Evolutionary conservation across 53 echinoderm and acorn worm species (phyloP).

Genomic region (Paracentrotus lividus): DNA sequence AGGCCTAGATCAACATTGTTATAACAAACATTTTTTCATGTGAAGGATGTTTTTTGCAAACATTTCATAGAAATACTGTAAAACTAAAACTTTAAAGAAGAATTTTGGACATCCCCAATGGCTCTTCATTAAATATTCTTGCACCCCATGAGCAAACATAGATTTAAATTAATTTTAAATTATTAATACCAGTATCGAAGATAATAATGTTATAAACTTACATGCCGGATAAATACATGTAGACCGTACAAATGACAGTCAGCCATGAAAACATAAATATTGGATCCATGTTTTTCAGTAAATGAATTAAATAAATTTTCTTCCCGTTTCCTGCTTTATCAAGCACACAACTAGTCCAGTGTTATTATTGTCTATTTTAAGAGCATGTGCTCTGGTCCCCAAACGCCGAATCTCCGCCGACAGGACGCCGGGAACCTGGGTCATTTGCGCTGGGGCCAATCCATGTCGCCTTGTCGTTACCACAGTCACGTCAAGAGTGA

Average conservation of each 20-base stretch:
- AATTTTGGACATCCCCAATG: no score
- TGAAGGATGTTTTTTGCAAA: no score
- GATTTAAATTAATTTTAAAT: no score
- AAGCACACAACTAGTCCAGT: slow-evolving; percentile 2
- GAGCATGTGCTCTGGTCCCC: slow-evolving; percentile 19
- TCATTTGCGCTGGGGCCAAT: slow-evolving; percentile 48
- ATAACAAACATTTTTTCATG: no score
- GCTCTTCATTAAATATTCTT: no score
- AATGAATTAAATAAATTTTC: not conserved
- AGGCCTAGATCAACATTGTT: no score
- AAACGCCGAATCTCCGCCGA: not conserved
- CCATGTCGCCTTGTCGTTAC: slow-evolving; percentile 54
- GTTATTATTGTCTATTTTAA: not conserved
- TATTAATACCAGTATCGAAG: no score
- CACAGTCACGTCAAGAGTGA: slow-evolving; percentile 47
- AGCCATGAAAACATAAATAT: slow-evolving; percentile 74
- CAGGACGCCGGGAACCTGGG: not conserved
- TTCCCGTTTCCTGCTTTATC: slow-evolving; percentile 15
- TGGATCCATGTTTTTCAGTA: slow-evolving; percentile 61
- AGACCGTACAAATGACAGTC: slow-evolving; percentile 74
- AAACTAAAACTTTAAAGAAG: no score
- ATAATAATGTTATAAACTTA: slow-evolving; percentile 32
- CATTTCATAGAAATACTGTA: no score
- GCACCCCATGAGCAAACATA: no score
- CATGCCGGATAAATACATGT: slow-evolving; percentile 76